These are phyloP conservation scores for Microdon myrmicae DNA, from an alignment of 2,888 invertebrate species.

Conservation along the genomic window DNA sequence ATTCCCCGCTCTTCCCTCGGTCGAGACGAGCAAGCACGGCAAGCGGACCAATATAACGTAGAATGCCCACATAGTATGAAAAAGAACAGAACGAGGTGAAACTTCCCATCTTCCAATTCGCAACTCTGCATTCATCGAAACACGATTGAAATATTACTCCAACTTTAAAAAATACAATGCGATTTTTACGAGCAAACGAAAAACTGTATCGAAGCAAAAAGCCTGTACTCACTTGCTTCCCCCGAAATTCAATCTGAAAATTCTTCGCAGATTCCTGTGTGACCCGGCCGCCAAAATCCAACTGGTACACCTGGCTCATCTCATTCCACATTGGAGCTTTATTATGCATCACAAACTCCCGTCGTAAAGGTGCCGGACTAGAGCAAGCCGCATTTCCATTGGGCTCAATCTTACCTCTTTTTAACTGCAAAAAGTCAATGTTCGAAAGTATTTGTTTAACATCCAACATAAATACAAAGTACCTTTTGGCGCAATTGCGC, in stretches of 20 bases:
- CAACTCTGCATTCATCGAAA: too few species aligned
- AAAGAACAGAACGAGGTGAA: too few species aligned
- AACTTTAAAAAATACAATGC: too few species aligned
- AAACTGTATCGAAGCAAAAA: not conserved
- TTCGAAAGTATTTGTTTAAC: slow-evolving; percentile 14
- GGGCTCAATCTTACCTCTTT: slow-evolving; percentile 75
- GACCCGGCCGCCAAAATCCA: slow-evolving; percentile 98
- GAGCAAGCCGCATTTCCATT: slow-evolving; percentile 66
- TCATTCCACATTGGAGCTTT: slow-evolving; percentile 99
- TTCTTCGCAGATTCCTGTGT: slow-evolving; percentile 99
- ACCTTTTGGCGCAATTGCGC: slow-evolving; percentile 92
- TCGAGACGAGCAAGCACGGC: too few species aligned
- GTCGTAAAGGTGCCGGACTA: slow-evolving; percentile 69
- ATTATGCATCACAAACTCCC: slow-evolving; percentile 96
- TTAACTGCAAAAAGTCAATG: slow-evolving; percentile 70
- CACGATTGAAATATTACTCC: too few species aligned
- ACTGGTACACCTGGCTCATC: slow-evolving; percentile 97
- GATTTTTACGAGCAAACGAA: too few species aligned
- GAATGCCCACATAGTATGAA: too few species aligned
- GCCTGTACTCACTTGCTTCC: slow-evolving; percentile 81
- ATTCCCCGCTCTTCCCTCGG: too few species aligned
- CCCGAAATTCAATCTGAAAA: slow-evolving; percentile 97
- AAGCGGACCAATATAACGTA: too few species aligned
- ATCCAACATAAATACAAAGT: slow-evolving; percentile 33
- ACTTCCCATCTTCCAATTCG: too few species aligned